phyloP scores from a whole-genome alignment of 2,888 invertebrate genomes.

The Frankliniella intonsa region DNA sequence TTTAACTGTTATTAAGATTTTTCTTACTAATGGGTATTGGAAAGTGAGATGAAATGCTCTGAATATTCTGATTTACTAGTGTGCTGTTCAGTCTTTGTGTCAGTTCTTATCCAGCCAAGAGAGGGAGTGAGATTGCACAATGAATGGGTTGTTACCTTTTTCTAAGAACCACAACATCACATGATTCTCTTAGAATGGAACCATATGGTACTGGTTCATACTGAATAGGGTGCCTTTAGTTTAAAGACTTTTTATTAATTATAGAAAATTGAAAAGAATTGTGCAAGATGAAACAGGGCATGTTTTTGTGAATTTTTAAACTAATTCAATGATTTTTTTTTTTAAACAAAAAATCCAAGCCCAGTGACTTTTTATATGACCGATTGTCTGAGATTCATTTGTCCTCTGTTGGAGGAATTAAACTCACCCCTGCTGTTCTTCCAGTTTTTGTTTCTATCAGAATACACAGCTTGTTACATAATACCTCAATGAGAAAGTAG shows the following conservation, averaged over 20 bases:
- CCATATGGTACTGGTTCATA: background rate
- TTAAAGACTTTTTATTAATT: slow-evolving; percentile 18
- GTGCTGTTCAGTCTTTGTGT: slow-evolving; percentile 14
- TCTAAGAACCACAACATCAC: slow-evolving; percentile 6
- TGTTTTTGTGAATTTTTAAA: background rate
- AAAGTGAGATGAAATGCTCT: background rate
- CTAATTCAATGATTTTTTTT: background rate
- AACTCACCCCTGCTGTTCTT: background rate
- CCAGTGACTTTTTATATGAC: background rate
- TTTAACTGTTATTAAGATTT: background rate
- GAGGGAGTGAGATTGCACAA: slow-evolving; percentile 3
- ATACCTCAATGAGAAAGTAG: background rate
- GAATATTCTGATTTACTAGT: background rate
- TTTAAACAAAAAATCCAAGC: background rate
- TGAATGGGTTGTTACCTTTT: background rate
- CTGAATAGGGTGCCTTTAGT: slow-evolving; percentile 24
- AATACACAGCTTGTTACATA: too few species aligned
- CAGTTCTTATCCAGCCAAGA: slow-evolving; percentile 16
- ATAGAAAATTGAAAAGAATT: slow-evolving; percentile 18
- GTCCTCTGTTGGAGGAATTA: background rate
- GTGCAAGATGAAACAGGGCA: background rate
- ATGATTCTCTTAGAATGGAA: background rate
- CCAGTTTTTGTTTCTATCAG: background rate
- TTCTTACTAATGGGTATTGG: background rate
- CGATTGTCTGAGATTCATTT: background rate